Conservation (phyloP, 2,113 vertebrate genomes). For the Sclerurus mexicanus region DNA sequence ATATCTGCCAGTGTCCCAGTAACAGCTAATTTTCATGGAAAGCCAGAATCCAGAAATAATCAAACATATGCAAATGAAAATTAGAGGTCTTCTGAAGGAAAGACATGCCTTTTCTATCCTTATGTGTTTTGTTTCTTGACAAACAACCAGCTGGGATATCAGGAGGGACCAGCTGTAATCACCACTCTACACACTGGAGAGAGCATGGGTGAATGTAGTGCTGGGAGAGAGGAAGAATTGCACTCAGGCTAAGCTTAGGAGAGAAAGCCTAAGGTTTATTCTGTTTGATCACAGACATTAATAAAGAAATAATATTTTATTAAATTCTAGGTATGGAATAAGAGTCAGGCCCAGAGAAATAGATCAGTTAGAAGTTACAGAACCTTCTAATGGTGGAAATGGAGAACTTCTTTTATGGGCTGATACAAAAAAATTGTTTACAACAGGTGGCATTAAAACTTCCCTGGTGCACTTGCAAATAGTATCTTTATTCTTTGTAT, state of each 20-base stretch:
- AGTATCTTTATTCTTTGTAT: not conserved
- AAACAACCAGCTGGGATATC: not conserved
- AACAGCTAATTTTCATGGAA: not conserved
- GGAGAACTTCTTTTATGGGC: not conserved
- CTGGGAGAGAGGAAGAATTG: not conserved
- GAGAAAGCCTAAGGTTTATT: not conserved
- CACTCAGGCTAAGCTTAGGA: not conserved
- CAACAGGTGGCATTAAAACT: not conserved
- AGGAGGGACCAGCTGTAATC: not conserved
- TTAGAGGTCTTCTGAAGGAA: not conserved
- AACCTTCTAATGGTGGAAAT: not conserved
- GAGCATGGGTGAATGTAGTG: not conserved
- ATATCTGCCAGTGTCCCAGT: too few relatives aligned
- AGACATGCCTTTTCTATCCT: not conserved
- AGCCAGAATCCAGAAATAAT: not conserved
- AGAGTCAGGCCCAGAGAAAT: not conserved
- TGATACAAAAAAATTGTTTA: not conserved
- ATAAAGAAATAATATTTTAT: not conserved
- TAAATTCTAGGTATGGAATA: not conserved
- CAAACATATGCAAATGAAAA: not conserved
- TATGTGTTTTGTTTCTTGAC: not conserved
- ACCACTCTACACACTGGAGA: not conserved
- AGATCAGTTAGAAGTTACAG: not conserved
- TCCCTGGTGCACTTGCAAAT: not conserved
- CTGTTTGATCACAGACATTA: not conserved